Base-by-base conservation (phyloP, 2,797 vertebrate species). In the Cheirogaleus major region DNA sequence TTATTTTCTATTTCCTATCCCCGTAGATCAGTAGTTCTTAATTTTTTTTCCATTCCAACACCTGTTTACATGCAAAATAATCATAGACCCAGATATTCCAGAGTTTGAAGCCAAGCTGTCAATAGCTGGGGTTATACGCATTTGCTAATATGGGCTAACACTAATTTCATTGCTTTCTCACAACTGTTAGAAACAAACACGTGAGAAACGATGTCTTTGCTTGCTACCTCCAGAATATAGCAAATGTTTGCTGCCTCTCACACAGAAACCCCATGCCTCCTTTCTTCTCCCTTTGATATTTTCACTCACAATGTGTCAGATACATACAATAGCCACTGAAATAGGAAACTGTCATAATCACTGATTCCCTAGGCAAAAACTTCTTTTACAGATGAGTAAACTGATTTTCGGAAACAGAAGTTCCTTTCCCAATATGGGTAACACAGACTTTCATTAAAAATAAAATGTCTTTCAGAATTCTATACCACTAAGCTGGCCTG, bases 281-380 rank as follows among this genome's bases (percentile, higher is more conserved):
- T 78, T 95, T 76, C 30, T 95, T 91, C 22, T 84, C 11, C 18
- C 23, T 32, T 80, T 75, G 50, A 92, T 88, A 81, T 91, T 95
- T 78, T 93, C n/a, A 95, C 65, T 95, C 70, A 22, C 38, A 90
- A 50, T 75, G 89, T 59, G 22, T 94, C 50, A 88, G 45, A 59
- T 89, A 91, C 79, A 70, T 9, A 1, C 8, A 95, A n/a, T 61
- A 82, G 4, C 7, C 17, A n/a, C 4, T 50, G 13, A 65, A 97
- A 82, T 18, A 55, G 48, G n/a, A 78, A 92, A 30, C 20, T 87
- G 45, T 63, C 48, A 65, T 70, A 41, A 87, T 93, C 13, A 18
- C 41, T 32, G 25, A 93, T 73, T 91, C 17, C 35, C 72, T 35
- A 69, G 30, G 17, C 20, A 93, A 45, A 79, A 97, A 65, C 4